Evolutionary conservation across 2,113 vertebrate genomes (phyloP), one percentile per base, ranked within the genome.

Genomic region (Etheostoma spectabile): DNA sequence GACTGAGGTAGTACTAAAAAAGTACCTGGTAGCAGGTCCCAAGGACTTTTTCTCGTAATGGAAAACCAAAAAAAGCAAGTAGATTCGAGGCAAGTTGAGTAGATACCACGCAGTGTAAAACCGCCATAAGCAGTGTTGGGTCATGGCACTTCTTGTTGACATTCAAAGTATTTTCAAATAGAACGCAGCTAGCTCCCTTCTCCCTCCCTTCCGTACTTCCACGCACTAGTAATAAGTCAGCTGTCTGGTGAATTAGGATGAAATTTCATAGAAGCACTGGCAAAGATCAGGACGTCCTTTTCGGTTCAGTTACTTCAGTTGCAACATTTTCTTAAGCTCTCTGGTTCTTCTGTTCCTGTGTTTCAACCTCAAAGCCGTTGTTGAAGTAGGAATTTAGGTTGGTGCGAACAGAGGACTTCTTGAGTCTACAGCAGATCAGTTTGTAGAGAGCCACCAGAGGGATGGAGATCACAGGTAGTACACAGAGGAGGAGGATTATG

Each of bases 401-500:
- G 1, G 3, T 1, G 0, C 0, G 1, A 6, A 10, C 2, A 0
- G 79, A 60, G 1, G 70, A 68, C 38, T 3, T 69, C 48, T 2
- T 82, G 3, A 16, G 2, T 68, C 5, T 10, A 11, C 45, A 45
- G 97, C n/a, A n/a, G n/a, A n/a, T n/a, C n/a, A n/a, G n/a, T n/a
- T n/a, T n/a, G n/a, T n/a, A n/a, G n/a, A n/a, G 24, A 0, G 95
- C 96, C 16, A 94, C 93, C 4, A 85, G 33, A 1, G 96, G 97
- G 66, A 98, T 86, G 11, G 93, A 93, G 8, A 95, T 0, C 0
- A 93, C 81, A 0, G 97, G 96, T 11, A 96, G 2, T 5, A 70
- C 15, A 38, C 87, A 90, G 76, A 99, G 80, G 19, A 97, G 74
- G 64, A 92, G 55, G 38, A 96, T 97, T 52, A 93, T 85, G 59